Conservation (phyloP, 2,113 vertebrate species). For the Indicator indicator region DNA sequence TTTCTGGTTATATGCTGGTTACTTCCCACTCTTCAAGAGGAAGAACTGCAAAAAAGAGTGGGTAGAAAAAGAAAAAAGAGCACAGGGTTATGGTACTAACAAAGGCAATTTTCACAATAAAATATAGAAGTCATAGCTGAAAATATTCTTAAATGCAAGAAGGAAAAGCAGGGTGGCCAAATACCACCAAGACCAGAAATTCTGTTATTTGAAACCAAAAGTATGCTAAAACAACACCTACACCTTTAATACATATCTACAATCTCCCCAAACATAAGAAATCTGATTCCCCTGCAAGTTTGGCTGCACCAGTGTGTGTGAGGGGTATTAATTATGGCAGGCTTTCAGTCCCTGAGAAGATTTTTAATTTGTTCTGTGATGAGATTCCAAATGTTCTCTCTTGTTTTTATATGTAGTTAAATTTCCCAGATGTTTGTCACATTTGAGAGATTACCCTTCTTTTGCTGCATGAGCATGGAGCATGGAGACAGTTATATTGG, state of each 20-base stretch:
- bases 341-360: neutral
- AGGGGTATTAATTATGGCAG: neutral
- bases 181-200: neutral
- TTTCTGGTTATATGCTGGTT: neutral
- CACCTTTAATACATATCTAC: neutral
- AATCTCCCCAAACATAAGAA: neutral
- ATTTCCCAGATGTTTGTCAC: conserved; percentile 4
- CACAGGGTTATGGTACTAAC: neutral
- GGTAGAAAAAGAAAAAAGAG: neutral
- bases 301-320: neutral
- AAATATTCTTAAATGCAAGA: neutral
- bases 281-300: neutral
- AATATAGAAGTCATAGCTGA: neutral
- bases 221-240: rapidly evolving
- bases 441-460: conserved; percentile 1
- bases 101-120: neutral
- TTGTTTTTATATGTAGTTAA: conserved; percentile 8
- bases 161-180: neutral
- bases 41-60: neutral
- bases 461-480: neutral
- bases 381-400: conserved; percentile 17
- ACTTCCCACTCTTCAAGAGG: neutral
- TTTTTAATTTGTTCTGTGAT: conserved; percentile 6
- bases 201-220: neutral
- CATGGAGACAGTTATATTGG: neutral